Evolutionary conservation across 2,797 vertebrate species (phyloP), one percentile per base, ranked within the genome.

Genomic region (Varecia variegata): DNA sequence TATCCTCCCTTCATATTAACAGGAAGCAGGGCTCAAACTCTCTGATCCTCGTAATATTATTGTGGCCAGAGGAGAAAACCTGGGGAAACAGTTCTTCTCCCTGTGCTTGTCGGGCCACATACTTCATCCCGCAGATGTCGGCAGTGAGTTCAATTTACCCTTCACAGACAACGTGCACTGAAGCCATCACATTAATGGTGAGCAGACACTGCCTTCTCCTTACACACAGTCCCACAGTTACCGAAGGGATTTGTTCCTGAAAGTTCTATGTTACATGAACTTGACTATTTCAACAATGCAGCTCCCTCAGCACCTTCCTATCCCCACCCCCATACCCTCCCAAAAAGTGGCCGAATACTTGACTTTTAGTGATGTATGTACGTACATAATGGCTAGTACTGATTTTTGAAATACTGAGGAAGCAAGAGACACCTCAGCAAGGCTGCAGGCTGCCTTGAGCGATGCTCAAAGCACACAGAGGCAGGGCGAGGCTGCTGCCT

Each of bases 11-110:
- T 91, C 82, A 67, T 90, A 94, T 92, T 94, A 96, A 97, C 96
- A 97, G 97, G 96, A 98, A 98, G 96, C 73, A 92, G 79, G 77
- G 84, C 88, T 98, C 94, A 95, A 80, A 86, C 62, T 62, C 88
- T 94, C 96, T 96, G 94, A 96, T 96, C 88, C 93, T 74, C 76
- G 47, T 93, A 92, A 95, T 95, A 94, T 93, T 95, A 95, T 96
- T 96, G 94, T 82, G 91, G 88, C 89, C 58, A 79, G 73, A 86
- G 74, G 38, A 79, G 77, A 95, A 97, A 95, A 93, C 54, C 74
- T 68, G 30, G 86, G 35, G 84, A 96, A 96, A 96, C 52, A 73
- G 67, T 52, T 94, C 84, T 89, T 92, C 60, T 68, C 88, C 85
- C 88, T 76, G 94, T 23, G 67, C 93, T 70, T 96, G 52, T 70